Conservation (phyloP, 2,888 invertebrate genomes). For the Cheilosia variabilis region DNA sequence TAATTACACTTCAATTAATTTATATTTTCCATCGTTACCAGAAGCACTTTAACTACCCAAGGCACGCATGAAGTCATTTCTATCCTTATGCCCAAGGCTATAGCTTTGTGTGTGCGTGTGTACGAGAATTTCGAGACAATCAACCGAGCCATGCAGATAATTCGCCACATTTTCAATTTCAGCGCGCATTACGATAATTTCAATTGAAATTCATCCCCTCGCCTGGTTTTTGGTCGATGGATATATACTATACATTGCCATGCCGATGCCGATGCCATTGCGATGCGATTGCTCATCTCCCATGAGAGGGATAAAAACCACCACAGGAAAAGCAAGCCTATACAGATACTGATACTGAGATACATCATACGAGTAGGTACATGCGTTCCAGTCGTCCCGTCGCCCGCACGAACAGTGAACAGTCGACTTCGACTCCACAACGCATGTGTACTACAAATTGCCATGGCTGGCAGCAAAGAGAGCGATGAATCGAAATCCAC, state of each 20-base stretch:
- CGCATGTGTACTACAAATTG: constrained; percentile 74
- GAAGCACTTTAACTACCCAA: constrained; percentile 33
- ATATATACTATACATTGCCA: not conserved
- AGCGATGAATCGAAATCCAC: constrained; percentile 61
- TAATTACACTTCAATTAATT: constrained; percentile 69
- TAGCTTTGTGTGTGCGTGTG: not conserved
- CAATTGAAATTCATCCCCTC: constrained; percentile 65
- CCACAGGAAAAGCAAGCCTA: constrained; percentile 50
- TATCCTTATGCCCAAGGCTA: not conserved
- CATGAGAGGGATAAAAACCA: constrained; percentile 32
- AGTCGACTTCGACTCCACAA: constrained; percentile 27
- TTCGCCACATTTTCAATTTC: constrained; percentile 70
- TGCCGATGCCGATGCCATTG: not conserved
- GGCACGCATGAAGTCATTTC: constrained; percentile 19
- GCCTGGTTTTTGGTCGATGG: not conserved
- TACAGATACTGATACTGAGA: constrained; percentile 1
- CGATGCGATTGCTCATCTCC: constrained; percentile 36
- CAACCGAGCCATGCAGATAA: constrained; percentile 52
- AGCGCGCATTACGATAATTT: constrained; percentile 67
- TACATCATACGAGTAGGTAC: constrained; percentile 40
- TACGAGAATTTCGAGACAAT: constrained; percentile 40
- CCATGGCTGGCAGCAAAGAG: constrained; percentile 15
- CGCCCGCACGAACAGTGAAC: not conserved
- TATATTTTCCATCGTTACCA: constrained; percentile 59
- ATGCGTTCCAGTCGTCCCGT: not conserved